Base-by-base conservation (phyloP, 2,888 invertebrate genomes). In the Oscheius sp. region DNA sequence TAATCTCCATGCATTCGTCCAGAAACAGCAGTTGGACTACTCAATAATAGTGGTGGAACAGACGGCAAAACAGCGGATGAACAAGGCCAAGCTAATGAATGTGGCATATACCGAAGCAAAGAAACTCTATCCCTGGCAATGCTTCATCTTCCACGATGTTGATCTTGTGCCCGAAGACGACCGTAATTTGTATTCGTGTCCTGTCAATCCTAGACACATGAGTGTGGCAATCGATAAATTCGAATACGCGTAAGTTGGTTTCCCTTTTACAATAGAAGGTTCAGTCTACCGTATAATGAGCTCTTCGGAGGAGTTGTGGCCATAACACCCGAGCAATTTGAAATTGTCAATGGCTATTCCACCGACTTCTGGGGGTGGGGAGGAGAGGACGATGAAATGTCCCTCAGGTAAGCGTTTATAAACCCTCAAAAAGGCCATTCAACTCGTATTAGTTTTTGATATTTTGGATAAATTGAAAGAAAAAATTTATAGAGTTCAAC, bases 371-470 rank as follows among this genome's bases (percentile, higher is more conserved):
- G 95, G 93, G 96, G 96, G 12, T 96, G 96, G 96, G 97, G 96
- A 10, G 96, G 94, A 0, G 96, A 97, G 88, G 96, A 97, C 87
- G 96, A 96, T 86, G 96, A 96, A 86, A 94, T 96, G 93, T 92
- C 92, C 39, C 92, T 92, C 88, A 78, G 86, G 81, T 84, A 52
- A 17, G 29, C 20, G n/a, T n/a, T n/a, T n/a, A n/a, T n/a, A n/a
- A n/a, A n/a, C n/a, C n/a, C n/a, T n/a, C n/a, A n/a, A n/a, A n/a
- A n/a, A n/a, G 25, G 29, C 27, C 27, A 23, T 53, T 27, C 27
- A 10, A 4, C 39, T 37, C 20, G 33, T 3, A 20, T 15, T 55
- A 33, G 3, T 34, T 33, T 31, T 37, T n/a, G 48, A 48, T 20
- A 48, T 10, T 10, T 3, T 23, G 20, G 23, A 48, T 17, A n/a